These are phyloP conservation scores for Eolophus roseicapilla DNA, from an alignment of 2,113 vertebrate species.

Conservation along the genomic window DNA sequence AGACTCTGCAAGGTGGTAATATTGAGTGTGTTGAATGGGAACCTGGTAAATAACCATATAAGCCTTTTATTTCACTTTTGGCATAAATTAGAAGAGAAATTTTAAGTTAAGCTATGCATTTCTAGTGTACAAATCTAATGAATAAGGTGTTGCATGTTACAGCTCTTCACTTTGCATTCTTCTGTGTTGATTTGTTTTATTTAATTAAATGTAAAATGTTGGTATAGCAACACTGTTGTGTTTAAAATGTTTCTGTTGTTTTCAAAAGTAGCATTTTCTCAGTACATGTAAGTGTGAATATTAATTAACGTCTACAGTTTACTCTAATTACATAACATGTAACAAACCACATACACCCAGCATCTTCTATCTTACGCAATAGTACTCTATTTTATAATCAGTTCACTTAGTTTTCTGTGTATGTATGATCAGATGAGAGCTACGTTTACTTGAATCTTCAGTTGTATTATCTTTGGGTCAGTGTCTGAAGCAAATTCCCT, in stretches of 20 bases:
- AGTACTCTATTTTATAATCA: neutral
- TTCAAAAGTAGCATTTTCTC: neutral
- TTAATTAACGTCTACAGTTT: constrained; percentile 2
- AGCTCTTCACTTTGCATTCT: neutral
- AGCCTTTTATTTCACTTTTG: neutral
- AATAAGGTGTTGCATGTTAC: neutral
- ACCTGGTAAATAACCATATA: neutral
- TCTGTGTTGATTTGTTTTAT: neutral
- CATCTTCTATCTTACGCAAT: neutral
- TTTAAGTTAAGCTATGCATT: neutral
- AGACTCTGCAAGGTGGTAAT: neutral
- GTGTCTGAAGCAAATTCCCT: neutral
- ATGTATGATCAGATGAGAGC: neutral
- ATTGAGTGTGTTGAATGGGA: neutral
- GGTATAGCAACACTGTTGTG: neutral
- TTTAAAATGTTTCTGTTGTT: neutral
- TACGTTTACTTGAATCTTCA: neutral
- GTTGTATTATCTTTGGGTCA: neutral
- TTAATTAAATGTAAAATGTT: neutral
- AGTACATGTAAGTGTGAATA: neutral
- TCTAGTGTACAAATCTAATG: neutral
- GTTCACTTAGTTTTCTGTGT: neutral
- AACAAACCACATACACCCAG: neutral
- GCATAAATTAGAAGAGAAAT: neutral
- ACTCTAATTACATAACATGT: neutral